These are phyloP conservation scores for Styela clava DNA, from an alignment of 23 tunicate genomes.

Conservation along the genomic window DNA sequence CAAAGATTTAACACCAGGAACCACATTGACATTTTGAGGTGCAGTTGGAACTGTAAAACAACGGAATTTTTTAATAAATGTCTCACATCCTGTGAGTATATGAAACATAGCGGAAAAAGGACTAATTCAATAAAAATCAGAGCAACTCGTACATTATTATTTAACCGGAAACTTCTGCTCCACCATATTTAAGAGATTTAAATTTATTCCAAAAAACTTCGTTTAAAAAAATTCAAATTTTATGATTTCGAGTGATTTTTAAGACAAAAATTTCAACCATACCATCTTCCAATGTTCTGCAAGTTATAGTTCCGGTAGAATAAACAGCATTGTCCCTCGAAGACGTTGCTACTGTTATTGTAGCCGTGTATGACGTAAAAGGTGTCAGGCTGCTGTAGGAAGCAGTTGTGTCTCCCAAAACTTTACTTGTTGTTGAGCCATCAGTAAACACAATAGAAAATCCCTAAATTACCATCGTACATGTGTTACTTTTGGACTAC, in stretches of 20 bases:
- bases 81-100: no score
- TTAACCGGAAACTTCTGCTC: no score
- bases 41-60: conserved; percentile 28
- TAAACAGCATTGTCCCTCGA: background rate
- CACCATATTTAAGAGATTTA: no score
- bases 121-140: no score
- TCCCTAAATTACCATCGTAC: conserved; percentile 4
- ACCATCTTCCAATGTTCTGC: conserved; percentile 15
- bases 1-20: background rate
- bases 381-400: background rate
- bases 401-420: background rate
- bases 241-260: no score
- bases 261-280: no score
- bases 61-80: background rate
- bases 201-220: no score
- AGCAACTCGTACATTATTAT: no score
- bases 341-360: background rate
- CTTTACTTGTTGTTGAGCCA: background rate
- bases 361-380: background rate
- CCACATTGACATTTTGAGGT: conserved; percentile 19
- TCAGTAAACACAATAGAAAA: background rate
- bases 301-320: background rate
- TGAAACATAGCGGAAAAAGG: no score
- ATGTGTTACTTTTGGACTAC: background rate
- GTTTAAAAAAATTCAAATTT: background rate